Evolutionary conservation across 1,140 invertebrate species (phyloP).

Genomic region (Panagrolaimus sp.): DNA sequence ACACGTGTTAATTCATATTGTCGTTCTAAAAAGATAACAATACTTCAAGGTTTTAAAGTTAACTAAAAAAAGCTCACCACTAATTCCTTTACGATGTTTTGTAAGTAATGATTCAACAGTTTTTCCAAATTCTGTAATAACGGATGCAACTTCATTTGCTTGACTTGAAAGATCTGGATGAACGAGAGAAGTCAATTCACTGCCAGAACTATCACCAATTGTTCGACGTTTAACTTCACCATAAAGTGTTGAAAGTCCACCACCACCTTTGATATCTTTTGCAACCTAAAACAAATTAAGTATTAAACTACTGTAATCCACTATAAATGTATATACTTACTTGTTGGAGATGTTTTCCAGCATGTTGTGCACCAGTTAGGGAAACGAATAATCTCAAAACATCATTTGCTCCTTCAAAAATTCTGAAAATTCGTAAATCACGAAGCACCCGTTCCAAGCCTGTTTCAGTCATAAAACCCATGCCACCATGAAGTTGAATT

Average conservation of each 20-base stretch:
- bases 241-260: slow-evolving; percentile 35
- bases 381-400: slow-evolving; percentile 93
- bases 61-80: slow-evolving; percentile 59
- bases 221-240: slow-evolving; percentile 45
- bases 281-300: slow-evolving; percentile 15
- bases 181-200: slow-evolving; percentile 20
- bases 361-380: slow-evolving; percentile 70
- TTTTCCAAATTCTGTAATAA: slow-evolving; percentile 74
- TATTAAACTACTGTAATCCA: too few species aligned
- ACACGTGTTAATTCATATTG: slow-evolving; percentile 75
- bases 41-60: background rate
- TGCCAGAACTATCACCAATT: slow-evolving; percentile 21
- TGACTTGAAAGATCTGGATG: slow-evolving; percentile 39
- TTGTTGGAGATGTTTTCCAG: slow-evolving; percentile 34
- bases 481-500: slow-evolving; percentile 84
- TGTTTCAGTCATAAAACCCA: slow-evolving; percentile 86
- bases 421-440: slow-evolving; percentile 92
- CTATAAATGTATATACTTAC: too few species aligned
- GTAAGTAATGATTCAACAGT: slow-evolving; percentile 75
- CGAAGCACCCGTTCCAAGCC: slow-evolving; percentile 84
- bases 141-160: slow-evolving; percentile 61
- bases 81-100: slow-evolving; percentile 78
- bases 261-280: slow-evolving; percentile 49
- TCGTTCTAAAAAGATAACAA: slow-evolving; percentile 65
- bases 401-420: slow-evolving; percentile 98